Conservation (phyloP, 2,113 vertebrate species). For the Antennarius striatus region DNA sequence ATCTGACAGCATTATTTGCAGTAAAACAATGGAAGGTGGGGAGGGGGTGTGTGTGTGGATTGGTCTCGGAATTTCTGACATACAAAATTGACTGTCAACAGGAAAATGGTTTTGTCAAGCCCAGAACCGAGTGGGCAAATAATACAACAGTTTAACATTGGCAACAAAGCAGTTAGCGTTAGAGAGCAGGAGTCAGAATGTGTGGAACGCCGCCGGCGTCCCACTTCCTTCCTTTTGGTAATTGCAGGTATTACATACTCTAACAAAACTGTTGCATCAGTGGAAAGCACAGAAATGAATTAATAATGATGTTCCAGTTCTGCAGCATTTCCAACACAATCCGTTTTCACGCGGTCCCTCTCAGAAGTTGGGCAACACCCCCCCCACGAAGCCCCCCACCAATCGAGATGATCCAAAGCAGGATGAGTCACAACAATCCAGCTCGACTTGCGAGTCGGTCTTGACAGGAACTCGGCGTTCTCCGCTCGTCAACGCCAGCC, state of each 20-base stretch:
- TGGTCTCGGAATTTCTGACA: conserved; percentile 1
- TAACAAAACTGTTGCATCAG: not conserved
- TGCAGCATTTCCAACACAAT: too few species aligned
- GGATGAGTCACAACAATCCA: too few species aligned
- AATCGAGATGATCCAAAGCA: too few species aligned
- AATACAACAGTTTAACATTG: not conserved
- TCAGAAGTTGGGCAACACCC: too few species aligned
- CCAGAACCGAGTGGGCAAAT: conserved; percentile 1
- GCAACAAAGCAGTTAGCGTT: not conserved
- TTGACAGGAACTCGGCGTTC: not conserved
- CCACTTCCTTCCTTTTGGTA: not conserved
- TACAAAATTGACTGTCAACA: conserved; percentile 16
- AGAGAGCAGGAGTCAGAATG: not conserved
- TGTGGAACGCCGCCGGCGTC: not conserved
- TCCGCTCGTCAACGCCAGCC: not conserved
- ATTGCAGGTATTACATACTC: not conserved
- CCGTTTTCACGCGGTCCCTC: not conserved
- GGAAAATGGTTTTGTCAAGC: conserved; percentile 16
- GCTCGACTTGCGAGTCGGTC: not conserved
- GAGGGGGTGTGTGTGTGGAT: not conserved
- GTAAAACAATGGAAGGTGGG: not conserved
- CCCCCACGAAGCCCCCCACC: too few species aligned
- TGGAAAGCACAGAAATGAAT: conserved; percentile 12
- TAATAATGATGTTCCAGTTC: conserved; percentile 4
- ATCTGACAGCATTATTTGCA: conserved; percentile 13